Evolutionary conservation across 1,140 invertebrate genomes (phyloP).

Genomic region (Panonychus citri): DNA sequence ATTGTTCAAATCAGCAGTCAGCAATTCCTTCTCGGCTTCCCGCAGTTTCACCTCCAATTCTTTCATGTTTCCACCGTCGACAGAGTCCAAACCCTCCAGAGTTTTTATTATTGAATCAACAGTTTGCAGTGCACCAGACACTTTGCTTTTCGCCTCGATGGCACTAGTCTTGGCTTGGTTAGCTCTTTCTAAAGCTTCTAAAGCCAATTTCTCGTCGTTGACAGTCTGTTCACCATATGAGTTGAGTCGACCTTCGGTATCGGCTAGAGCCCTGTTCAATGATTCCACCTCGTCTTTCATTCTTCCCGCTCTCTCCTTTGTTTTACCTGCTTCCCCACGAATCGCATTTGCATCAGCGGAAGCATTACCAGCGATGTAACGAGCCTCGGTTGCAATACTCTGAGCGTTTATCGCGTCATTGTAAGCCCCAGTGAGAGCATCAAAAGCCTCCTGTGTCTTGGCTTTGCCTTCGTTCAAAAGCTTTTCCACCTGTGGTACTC

Average conservation of each 20-base stretch:
- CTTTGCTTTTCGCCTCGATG: conserved; percentile 46
- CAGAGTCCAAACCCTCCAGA: conserved; percentile 23
- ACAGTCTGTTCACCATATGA: conserved; percentile 44
- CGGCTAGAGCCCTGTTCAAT: conserved; percentile 40
- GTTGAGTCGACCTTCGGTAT: conserved; percentile 40
- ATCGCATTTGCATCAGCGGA: conserved; percentile 51
- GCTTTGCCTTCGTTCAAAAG: conserved; percentile 38
- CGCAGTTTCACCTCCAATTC: conserved; percentile 44
- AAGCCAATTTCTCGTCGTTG: conserved; percentile 43
- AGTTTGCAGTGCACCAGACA: conserved; percentile 45
- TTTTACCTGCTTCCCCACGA: conserved; percentile 42
- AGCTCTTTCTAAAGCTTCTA: conserved; percentile 46
- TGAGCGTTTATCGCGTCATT: conserved; percentile 48
- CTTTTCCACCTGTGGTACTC: conserved; percentile 33
- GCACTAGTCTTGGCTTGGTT: conserved; percentile 63
- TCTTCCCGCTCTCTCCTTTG: conserved; percentile 43
- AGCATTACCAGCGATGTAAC: conserved; percentile 41
- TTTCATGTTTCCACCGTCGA: conserved; percentile 40
- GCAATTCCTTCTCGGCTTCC: conserved; percentile 44
- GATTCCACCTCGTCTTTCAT: conserved; percentile 51
- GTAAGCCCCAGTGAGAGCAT: conserved; percentile 42
- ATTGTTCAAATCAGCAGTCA: conserved; percentile 44
- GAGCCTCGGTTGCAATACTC: conserved; percentile 47
- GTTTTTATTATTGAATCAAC: conserved; percentile 54
- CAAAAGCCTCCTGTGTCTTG: conserved; percentile 29